A percentile compares a stretch with the other conserved stretches of the same genome.
Evolutionary conservation across 2,888 invertebrate genomes (phyloP).

Genomic region (Hydroisotoma schaefferi): DNA sequence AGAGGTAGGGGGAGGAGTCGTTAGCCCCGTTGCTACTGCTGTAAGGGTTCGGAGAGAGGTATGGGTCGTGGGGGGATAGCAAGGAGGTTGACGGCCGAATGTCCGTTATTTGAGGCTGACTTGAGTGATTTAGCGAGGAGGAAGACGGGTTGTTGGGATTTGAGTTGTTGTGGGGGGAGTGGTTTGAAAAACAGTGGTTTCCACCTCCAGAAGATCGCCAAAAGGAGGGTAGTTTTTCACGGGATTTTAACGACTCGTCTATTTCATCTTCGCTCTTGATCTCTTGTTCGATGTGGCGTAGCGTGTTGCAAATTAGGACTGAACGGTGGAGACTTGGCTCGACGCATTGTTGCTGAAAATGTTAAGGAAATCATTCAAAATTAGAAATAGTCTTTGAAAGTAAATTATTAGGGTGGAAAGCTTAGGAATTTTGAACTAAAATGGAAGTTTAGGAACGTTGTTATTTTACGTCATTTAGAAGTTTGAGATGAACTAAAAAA

Average conservation of each 20-base stretch:
- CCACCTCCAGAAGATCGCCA: slow-evolving; percentile 30
- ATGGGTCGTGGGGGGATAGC: slow-evolving; percentile 40
- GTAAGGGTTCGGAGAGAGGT: slow-evolving; percentile 45
- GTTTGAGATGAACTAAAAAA: too few species aligned
- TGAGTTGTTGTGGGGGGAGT: too few species aligned
- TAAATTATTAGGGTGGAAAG: slow-evolving; percentile 7
- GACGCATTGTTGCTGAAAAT: slow-evolving; percentile 50
- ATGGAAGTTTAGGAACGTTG: too few species aligned
- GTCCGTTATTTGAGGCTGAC: slow-evolving; percentile 42
- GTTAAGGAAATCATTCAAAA: background rate
- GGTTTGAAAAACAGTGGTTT: background rate
- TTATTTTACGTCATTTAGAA: too few species aligned
- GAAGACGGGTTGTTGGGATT: background rate
- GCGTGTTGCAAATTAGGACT: slow-evolving; percentile 56
- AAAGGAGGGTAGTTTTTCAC: slow-evolving; percentile 45
- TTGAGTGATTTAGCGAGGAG: slow-evolving; percentile 13
- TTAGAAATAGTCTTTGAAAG: slow-evolving; percentile 1
- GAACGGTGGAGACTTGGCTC: slow-evolving; percentile 55
- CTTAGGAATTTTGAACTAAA: slow-evolving; percentile 2
- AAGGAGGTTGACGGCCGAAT: slow-evolving; percentile 26
- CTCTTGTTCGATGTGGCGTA: slow-evolving; percentile 55
- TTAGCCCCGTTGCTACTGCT: too few species aligned
- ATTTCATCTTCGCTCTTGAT: slow-evolving; percentile 53
- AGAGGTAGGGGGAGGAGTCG: slow-evolving; percentile 31
- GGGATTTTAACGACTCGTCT: slow-evolving; percentile 34